These are phyloP conservation scores for Julus scandinavius DNA, from an alignment of 2,888 invertebrate genomes.

Conservation along the genomic window DNA sequence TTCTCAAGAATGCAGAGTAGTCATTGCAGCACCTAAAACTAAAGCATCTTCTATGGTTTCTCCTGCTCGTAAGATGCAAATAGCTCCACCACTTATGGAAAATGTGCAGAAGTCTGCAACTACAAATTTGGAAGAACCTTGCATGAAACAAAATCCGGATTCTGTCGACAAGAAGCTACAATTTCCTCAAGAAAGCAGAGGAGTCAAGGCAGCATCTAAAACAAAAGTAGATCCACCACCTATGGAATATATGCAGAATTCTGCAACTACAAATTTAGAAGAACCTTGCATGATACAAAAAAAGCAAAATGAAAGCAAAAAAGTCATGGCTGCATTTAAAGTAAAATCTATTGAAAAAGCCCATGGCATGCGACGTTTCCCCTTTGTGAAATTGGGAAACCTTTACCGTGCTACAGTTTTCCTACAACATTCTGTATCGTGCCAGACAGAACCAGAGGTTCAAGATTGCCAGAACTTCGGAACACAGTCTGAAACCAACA, in stretches of 20 bases:
- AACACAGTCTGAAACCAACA: neutral
- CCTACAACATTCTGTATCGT: neutral
- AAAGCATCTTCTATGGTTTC: neutral
- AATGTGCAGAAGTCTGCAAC: neutral
- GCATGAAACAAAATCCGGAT: neutral
- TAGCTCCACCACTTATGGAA: neutral
- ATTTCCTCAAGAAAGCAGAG: too few species aligned
- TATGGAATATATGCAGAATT: neutral
- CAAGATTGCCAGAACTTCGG: neutral
- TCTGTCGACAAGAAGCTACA: neutral
- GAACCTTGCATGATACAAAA: neutral
- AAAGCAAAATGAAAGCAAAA: neutral
- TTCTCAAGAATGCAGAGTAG: too few species aligned
- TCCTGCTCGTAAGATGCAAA: neutral
- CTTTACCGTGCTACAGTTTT: neutral
- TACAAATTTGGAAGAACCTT: neutral
- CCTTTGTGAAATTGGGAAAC: constrained; percentile 26
- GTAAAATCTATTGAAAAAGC: neutral
- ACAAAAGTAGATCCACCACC: neutral
- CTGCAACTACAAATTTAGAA: neutral
- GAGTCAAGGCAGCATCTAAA: too few species aligned
- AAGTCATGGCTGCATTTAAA: neutral
- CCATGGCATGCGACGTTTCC: neutral
- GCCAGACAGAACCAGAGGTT: neutral
- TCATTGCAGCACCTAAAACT: too few species aligned